These are phyloP conservation scores for Xylota sylvarum DNA, from an alignment of 2,888 invertebrate species.

Conservation along the genomic window DNA sequence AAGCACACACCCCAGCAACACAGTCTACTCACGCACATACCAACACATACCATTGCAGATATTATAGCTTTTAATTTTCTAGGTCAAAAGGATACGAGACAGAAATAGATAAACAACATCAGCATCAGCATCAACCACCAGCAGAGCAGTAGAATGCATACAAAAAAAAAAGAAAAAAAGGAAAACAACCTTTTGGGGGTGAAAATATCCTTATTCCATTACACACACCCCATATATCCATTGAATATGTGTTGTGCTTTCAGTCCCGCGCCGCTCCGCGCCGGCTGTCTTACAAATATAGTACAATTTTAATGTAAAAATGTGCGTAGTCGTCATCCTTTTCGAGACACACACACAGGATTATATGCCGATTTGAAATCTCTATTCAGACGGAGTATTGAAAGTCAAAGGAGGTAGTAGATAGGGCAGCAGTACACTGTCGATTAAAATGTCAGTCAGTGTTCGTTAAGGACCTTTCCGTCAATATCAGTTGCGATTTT, in stretches of 20 bases:
- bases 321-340: constrained; percentile 59
- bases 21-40: constrained; percentile 2
- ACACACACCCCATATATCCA: constrained; percentile 47
- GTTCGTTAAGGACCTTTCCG: constrained; percentile 72
- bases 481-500: constrained; percentile 66
- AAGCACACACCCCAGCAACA: not conserved
- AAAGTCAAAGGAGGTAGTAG: constrained; percentile 25
- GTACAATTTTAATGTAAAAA: constrained; percentile 28
- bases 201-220: constrained; percentile 55
- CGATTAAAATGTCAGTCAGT: constrained; percentile 75
- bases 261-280: constrained; percentile 5
- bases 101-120: constrained; percentile 73
- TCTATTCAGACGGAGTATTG: constrained; percentile 21
- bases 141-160: constrained; percentile 1
- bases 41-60: constrained; percentile 29
- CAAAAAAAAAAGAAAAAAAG: constrained; percentile 6
- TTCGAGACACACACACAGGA: constrained; percentile 18
- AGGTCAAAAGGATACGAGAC: constrained; percentile 75
- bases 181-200: constrained; percentile 48
- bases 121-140: constrained; percentile 53
- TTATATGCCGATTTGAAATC: constrained; percentile 45
- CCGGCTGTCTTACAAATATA: constrained; percentile 8
- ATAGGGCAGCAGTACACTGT: constrained; percentile 58
- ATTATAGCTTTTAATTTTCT: constrained; percentile 71
- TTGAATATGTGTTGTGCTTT: constrained; percentile 42